Percentiles rank a stretch among this genome's conserved stretches.
phyloP scores from a whole-genome alignment of 2,888 invertebrate species.

The Seira ritae region DNA sequence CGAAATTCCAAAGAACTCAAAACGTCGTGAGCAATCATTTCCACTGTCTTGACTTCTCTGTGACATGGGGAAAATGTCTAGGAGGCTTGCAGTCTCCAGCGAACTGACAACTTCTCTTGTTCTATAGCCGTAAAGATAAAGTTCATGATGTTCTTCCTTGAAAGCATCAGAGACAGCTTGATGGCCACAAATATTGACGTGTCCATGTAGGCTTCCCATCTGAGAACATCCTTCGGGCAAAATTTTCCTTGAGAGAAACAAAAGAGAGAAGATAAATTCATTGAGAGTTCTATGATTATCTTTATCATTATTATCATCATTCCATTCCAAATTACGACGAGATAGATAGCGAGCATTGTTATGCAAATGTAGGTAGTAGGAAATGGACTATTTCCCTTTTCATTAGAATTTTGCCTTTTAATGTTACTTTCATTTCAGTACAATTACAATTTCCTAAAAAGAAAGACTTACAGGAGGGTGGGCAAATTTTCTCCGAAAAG shows the following conservation, averaged over 20 bases:
- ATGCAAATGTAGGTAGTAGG: neutral
- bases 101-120: constrained; percentile 42
- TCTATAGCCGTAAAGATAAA: constrained; percentile 54
- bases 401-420: neutral
- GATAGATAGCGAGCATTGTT: neutral
- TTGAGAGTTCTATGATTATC: neutral
- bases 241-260: constrained; percentile 44
- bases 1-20: constrained; percentile 69
- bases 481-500: constrained; percentile 67
- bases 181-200: constrained; percentile 76
- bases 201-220: constrained; percentile 81
- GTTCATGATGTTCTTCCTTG: constrained; percentile 10
- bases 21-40: constrained; percentile 23
- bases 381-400: too few relatives aligned
- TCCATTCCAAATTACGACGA: neutral
- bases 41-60: neutral
- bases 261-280: constrained; percentile 2
- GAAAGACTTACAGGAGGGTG: constrained; percentile 63
- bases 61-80: constrained; percentile 27
- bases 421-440: constrained; percentile 6
- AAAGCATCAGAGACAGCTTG: constrained; percentile 61
- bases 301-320: constrained; percentile 26
- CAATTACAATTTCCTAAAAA: constrained; percentile 26
- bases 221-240: constrained; percentile 79
- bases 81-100: neutral